These are phyloP conservation scores for Bovichtus variegatus DNA, from an alignment of 2,797 vertebrate species.

Conservation along the genomic window DNA sequence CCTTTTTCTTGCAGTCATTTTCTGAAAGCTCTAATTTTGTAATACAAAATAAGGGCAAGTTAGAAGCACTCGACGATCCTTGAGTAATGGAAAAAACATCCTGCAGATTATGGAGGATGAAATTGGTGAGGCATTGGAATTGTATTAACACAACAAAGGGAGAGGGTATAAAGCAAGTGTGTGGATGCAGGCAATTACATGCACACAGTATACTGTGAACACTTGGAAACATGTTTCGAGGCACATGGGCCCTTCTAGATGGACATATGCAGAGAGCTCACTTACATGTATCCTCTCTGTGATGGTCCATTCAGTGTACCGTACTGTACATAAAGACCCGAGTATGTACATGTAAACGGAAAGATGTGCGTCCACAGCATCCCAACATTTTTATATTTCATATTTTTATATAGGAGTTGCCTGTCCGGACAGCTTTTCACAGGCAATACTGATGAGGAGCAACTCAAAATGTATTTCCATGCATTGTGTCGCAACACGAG, in stretches of 20 bases:
- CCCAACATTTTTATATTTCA: too few species aligned
- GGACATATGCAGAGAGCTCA: constrained; percentile 18
- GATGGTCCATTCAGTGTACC: constrained; percentile 2
- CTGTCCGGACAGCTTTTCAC: constrained; percentile 1
- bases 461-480: constrained; percentile 31
- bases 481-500: neutral
- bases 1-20: constrained; percentile 89
- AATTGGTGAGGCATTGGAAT: constrained; percentile 56
- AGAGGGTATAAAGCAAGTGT: constrained; percentile 23
- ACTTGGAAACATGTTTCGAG: constrained; percentile 14
- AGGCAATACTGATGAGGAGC: constrained; percentile 13
- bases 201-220: constrained; percentile 10
- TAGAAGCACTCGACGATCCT: constrained; percentile 72
- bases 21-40: constrained; percentile 89
- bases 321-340: neutral
- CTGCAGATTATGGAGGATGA: constrained; percentile 63
- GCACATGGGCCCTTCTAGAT: constrained; percentile 2
- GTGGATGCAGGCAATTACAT: constrained; percentile 3
- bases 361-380: neutral
- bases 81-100: constrained; percentile 80
- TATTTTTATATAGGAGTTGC: neutral
- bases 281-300: neutral
- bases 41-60: constrained; percentile 84
- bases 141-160: constrained; percentile 62
- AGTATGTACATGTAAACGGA: neutral